A percentile compares a stretch with the other conserved stretches of the same genome.
Evolutionary conservation across 2,113 vertebrate species (phyloP).

Genomic region (Alaudala cheleensis): DNA sequence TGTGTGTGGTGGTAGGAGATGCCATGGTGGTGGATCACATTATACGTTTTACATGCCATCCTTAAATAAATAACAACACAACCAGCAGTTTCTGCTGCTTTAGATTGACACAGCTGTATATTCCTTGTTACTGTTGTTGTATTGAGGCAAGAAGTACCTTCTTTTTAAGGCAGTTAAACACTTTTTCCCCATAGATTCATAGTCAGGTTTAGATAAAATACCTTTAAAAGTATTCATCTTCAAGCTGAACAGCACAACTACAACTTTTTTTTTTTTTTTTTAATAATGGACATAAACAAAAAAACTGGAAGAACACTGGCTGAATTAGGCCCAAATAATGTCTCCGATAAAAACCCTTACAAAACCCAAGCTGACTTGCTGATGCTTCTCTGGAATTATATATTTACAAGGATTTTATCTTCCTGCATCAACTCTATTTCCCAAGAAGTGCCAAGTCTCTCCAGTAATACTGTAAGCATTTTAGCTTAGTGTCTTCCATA

Average conservation of each 20-base stretch:
- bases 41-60: not conserved
- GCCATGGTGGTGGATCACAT: not conserved
- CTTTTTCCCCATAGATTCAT: not conserved
- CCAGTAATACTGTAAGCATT: not conserved
- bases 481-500: not conserved
- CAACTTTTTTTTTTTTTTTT: not conserved
- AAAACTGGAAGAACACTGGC: not conserved
- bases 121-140: not conserved
- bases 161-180: not conserved
- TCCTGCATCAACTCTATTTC: not conserved
- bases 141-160: not conserved
- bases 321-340: not conserved
- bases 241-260: not conserved
- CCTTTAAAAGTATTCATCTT: not conserved
- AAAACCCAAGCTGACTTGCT: not conserved
- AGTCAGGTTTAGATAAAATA: not conserved
- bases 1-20: not conserved
- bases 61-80: not conserved
- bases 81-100: not conserved
- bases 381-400: not conserved
- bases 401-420: not conserved
- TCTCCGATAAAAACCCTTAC: not conserved
- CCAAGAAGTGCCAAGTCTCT: not conserved
- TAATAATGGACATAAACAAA: not conserved
- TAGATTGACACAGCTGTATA: not conserved